phyloP scores from a whole-genome alignment of 2,113 vertebrate genomes.

The Lipophrys pholis region DNA sequence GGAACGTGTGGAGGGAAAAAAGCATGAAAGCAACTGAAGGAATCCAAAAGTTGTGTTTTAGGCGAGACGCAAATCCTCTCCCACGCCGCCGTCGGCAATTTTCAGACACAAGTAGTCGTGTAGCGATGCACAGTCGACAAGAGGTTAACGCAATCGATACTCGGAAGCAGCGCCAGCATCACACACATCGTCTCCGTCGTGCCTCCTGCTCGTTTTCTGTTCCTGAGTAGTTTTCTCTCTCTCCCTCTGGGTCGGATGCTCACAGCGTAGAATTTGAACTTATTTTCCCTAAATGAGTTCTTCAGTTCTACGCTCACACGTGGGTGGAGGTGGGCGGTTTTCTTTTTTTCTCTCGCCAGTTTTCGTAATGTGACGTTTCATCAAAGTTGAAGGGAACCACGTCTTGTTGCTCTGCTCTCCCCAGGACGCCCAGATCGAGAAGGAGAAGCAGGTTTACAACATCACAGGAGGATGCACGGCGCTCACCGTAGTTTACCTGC shows the following conservation, averaged over 20 bases:
- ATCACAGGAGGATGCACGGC: conserved; percentile 96
- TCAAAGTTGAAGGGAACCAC: conserved; percentile 1
- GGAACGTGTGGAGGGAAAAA: neutral
- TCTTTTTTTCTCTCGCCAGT: neutral
- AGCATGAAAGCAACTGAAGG: neutral
- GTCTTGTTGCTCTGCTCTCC: conserved; percentile 15
- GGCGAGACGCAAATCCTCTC: neutral
- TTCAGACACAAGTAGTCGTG: neutral
- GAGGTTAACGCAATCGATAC: conserved; percentile 20
- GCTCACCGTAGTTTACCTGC: conserved; percentile 90
- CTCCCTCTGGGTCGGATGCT: too few relatives aligned
- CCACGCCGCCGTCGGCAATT: neutral
- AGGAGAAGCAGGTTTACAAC: conserved; percentile 88
- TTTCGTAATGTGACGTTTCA: neutral
- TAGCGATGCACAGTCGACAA: neutral
- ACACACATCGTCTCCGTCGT: neutral
- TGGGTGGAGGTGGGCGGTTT: conserved; percentile 9
- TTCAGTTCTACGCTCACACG: conserved; percentile 4
- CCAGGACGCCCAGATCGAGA: conserved; percentile 93
- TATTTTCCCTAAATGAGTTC: neutral
- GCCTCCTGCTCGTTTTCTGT: conserved; percentile 4
- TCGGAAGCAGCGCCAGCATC: neutral
- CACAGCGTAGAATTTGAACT: too few relatives aligned
- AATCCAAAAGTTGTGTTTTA: too few relatives aligned
- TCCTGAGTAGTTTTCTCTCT: too few relatives aligned